Conservation (phyloP, 2,797 vertebrate genomes). For the Falco rusticolus region DNA sequence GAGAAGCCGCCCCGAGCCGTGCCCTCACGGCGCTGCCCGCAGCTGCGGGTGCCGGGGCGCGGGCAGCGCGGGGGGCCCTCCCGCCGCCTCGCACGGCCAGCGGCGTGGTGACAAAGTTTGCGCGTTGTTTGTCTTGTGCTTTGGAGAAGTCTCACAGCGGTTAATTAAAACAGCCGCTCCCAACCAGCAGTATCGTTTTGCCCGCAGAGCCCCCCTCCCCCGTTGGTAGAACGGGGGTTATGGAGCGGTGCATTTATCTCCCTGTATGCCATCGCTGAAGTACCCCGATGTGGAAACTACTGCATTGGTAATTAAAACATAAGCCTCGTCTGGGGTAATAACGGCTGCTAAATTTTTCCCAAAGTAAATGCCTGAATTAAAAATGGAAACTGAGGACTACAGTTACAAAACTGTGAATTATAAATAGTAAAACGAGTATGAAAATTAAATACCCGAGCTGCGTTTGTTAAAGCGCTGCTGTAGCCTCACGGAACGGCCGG, state of each 20-base stretch:
- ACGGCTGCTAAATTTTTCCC: neutral
- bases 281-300: neutral
- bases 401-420: neutral
- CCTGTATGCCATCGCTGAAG: neutral
- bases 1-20: fast-evolving
- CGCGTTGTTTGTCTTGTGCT: too few species aligned
- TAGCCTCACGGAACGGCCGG: too few species aligned
- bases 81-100: too few species aligned
- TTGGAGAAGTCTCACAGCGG: too few species aligned
- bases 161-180: neutral
- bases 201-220: neutral
- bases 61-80: too few species aligned
- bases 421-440: neutral
- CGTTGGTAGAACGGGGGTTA: fast-evolving
- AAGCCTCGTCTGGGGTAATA: neutral
- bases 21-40: neutral
- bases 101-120: neutral
- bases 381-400: neutral
- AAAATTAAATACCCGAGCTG: neutral
- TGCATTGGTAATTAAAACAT: neutral
- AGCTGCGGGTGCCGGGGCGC: neutral
- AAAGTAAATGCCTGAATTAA: neutral
- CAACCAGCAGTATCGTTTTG: too few species aligned
- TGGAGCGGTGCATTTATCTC: neutral
- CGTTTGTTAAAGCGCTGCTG: too few species aligned